Evolutionary conservation across 30 jellyfish, hydroid and myxozoan genomes (phyloP).

Genomic region (Rhopilema esculentum): DNA sequence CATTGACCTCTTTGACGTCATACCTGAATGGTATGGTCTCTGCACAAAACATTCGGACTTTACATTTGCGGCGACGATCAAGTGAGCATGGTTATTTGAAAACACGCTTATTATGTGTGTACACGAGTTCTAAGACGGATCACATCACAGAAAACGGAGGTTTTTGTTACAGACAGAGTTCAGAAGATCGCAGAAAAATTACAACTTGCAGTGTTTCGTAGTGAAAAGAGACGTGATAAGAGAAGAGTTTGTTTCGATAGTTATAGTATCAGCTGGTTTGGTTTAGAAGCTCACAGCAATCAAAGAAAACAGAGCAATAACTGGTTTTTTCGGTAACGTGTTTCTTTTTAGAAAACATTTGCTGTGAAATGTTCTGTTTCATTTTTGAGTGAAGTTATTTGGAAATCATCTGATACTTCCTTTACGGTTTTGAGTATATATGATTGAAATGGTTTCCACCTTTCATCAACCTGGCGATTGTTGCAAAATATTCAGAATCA

Average conservation of each 20-base stretch:
- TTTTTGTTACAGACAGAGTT: background rate
- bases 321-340: no score
- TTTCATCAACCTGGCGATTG: no score
- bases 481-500: no score
- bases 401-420: background rate
- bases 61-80: background rate
- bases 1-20: background rate
- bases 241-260: background rate
- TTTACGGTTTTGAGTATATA: no score
- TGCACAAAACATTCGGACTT: background rate
- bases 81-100: background rate
- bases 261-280: background rate
- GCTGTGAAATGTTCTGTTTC: no score
- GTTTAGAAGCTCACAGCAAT: background rate
- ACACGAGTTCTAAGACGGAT: background rate
- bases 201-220: background rate
- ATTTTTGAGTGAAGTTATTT: no score
- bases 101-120: background rate
- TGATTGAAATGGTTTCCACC: no score
- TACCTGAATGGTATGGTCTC: background rate
- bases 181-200: background rate
- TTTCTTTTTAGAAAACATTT: no score
- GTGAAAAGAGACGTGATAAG: background rate
- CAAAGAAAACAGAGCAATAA: background rate
- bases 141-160: background rate